A percentile compares a stretch with the other conserved stretches of the same genome.
Conservation (phyloP, 2,797 vertebrate genomes). For the Pseudochaenichthys georgianus region DNA sequence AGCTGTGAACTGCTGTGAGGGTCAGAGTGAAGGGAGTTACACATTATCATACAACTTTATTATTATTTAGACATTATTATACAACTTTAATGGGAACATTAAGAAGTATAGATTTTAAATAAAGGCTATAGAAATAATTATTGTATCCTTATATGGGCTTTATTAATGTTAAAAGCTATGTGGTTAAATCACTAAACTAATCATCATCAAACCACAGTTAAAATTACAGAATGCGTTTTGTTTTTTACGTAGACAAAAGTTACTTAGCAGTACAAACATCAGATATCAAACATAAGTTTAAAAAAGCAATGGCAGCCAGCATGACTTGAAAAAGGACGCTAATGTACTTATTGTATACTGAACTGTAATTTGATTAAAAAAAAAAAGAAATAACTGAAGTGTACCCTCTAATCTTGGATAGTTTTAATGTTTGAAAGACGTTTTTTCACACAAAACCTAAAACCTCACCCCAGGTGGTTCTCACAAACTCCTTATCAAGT, state of each 20-base stretch:
- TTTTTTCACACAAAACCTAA: neutral
- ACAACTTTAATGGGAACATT: neutral
- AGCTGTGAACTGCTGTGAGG: neutral
- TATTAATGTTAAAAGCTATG: neutral
- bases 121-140: neutral
- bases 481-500: neutral
- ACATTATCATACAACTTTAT: accelerated
- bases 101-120: neutral
- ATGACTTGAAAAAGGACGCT: neutral
- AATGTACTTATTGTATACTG: neutral
- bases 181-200: neutral
- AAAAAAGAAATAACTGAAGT: neutral
- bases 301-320: neutral
- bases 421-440: neutral
- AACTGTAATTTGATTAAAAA: neutral
- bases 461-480: neutral
- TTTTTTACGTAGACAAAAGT: too few species aligned
- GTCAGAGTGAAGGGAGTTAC: neutral
- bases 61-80: neutral
- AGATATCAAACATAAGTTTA: neutral
- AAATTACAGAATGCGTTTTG: too few species aligned
- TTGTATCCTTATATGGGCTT: neutral
- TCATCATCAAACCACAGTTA: neutral
- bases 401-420: neutral
- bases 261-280: neutral